Base-by-base conservation (phyloP, 2,888 invertebrate genomes). In the Ormyrus nitidulus region DNA sequence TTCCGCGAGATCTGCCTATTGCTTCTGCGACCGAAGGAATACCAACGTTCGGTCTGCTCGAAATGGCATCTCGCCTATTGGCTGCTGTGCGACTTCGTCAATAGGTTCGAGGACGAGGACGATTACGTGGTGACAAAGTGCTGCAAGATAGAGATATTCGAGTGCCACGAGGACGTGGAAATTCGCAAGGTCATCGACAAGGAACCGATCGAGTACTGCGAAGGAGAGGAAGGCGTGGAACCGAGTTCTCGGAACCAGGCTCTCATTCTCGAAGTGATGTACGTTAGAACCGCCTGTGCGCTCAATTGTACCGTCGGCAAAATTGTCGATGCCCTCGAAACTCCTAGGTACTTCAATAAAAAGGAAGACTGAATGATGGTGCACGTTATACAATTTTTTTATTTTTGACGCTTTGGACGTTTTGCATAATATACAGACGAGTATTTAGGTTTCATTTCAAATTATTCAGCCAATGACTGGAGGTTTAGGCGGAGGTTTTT, bases 31-130 rank as follows among this genome's bases (percentile, higher is more conserved):
- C 77, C 77, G 0, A 48, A 34, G 34, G 34, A 34, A 6, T 82
- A 77, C 19, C 13, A n/a, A 5, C 65, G 9, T 3, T 66, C 73
- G 0, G 1, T 4, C 4, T 56, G n/a, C 11, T 49, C 61, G 0
- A 74, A 48, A 11, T 2, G 48, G 6, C 44, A 9, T 3, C 2
- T 74, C 19, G 85, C 84, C 0, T 86, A 85, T n/a, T 85, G 83
- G 77, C 49, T 85, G 5, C 48, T 88, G 0, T 85, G 86, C 11
- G 61, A 80, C 0, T 86, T 87, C n/a, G 72, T 79, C 0, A 85
- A 88, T 73, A 69, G 59, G 44, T 87, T 89, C 49, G 87, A 88
- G 10, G n/a, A 5, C 0, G 86, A 87, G 58, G 84, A 84, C 7
- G 79, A 85, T 13, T 70, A 64, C 2, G 74, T 84, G 0, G 81